Conservation (phyloP, 2,888 invertebrate genomes). For the Acanthoscelides obtectus region DNA sequence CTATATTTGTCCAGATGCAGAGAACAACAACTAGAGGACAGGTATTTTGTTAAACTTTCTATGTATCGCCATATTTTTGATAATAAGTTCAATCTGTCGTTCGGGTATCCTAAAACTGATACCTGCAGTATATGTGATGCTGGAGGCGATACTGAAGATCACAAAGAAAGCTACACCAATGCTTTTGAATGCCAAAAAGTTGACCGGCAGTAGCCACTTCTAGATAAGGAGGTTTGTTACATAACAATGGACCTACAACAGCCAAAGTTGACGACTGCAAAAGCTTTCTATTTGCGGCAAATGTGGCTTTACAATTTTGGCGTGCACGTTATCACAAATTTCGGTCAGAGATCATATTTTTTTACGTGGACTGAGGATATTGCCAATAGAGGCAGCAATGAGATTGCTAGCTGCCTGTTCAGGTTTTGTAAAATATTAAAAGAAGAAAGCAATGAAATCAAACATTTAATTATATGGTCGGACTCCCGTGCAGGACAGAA, state of each 20-base stretch:
- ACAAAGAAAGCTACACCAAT: background rate
- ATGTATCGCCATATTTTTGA: slow-evolving; percentile 8
- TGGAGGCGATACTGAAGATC: slow-evolving; percentile 4
- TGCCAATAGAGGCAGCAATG: too few species aligned
- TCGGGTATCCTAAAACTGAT: slow-evolving; percentile 9
- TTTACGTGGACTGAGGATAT: too few species aligned
- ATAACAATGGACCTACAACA: slow-evolving; percentile 17
- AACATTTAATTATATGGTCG: background rate
- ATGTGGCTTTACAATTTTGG: slow-evolving; percentile 24
- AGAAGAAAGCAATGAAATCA: too few species aligned
- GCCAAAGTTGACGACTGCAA: slow-evolving; percentile 22
- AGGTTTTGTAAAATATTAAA: too few species aligned
- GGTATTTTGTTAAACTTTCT: background rate
- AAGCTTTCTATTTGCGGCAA: slow-evolving; percentile 23
- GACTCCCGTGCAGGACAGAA: background rate
- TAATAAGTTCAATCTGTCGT: slow-evolving; percentile 10
- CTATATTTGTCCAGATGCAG: slow-evolving; percentile 5
- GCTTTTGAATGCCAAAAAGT: background rate
- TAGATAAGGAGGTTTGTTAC: background rate
- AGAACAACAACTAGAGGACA: background rate
- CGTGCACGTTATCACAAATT: too few species aligned
- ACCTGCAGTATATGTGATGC: slow-evolving; percentile 10
- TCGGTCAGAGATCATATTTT: too few species aligned
- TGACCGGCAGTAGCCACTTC: background rate
- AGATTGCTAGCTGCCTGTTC: too few species aligned